phyloP scores from a whole-genome alignment of 1,140 invertebrate species.

The Sesamia nonagrioides region DNA sequence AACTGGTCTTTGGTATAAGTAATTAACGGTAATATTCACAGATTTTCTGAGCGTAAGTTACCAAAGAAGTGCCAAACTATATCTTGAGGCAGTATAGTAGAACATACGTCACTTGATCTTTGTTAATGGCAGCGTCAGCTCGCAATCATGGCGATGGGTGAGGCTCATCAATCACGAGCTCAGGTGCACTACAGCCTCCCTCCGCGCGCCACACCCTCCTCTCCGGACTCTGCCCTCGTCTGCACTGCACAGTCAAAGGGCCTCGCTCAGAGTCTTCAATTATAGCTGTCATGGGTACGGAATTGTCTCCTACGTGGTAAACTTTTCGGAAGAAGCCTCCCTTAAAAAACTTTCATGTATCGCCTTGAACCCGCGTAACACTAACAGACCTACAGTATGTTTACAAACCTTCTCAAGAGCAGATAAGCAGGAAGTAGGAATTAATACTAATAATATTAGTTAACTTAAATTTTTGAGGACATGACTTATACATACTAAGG shows the following conservation, averaged over 20 bases:
- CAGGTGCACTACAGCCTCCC: constrained; percentile 65
- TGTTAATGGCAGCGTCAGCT: constrained; percentile 59
- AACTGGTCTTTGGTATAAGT: no score
- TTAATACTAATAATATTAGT: no score
- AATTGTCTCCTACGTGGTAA: background rate
- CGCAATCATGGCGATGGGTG: constrained; percentile 75
- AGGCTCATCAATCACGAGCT: constrained; percentile 76
- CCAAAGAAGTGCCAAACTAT: background rate
- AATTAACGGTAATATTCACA: no score
- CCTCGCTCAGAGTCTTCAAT: constrained; percentile 48
- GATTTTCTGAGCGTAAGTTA: background rate
- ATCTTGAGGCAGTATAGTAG: constrained; percentile 1
- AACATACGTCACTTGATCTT: constrained; percentile 29
- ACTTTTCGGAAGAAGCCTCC: background rate
- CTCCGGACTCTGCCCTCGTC: constrained; percentile 52
- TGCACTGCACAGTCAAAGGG: constrained; percentile 60
- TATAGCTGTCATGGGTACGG: constrained; percentile 42
- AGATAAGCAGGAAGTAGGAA: no score
- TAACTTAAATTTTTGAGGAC: no score
- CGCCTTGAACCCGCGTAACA: no score
- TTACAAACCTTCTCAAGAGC: no score
- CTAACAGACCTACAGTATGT: no score
- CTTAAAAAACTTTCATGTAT: background rate
- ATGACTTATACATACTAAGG: no score
- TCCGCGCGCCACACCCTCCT: constrained; percentile 47